Percentiles rank a stretch among this genome's conserved stretches.
Evolutionary conservation across 2,797 vertebrate species (phyloP).

Genomic region (Aplochiton taeniatus): DNA sequence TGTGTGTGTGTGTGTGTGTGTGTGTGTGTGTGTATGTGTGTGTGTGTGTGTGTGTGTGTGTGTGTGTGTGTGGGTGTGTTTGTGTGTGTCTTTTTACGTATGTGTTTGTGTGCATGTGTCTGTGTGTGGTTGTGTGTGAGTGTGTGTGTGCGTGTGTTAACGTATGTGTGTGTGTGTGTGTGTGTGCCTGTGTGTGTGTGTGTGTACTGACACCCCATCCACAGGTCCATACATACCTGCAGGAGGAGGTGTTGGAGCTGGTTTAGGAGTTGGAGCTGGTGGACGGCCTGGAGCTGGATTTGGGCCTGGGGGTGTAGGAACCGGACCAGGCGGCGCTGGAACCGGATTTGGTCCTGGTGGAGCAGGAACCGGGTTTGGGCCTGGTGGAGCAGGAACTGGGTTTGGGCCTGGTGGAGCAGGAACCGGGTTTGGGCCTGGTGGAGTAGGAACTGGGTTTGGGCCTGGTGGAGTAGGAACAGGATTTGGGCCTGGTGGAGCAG

Average conservation of each 20-base stretch:
- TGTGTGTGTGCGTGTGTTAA: neutral
- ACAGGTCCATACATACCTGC: slow-evolving; percentile 75
- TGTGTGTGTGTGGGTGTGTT: neutral
- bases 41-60: neutral
- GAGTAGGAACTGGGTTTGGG: slow-evolving; percentile 29
- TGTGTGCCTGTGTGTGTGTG: neutral
- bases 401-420: slow-evolving; percentile 19
- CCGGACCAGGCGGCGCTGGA: slow-evolving; percentile 50
- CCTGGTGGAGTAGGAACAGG: slow-evolving; percentile 49
- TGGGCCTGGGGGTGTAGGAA: slow-evolving; percentile 49
- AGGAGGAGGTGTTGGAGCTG: slow-evolving; percentile 49
- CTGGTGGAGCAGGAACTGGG: slow-evolving; percentile 15
- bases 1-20: neutral
- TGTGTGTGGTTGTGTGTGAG: neutral
- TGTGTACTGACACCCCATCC: slow-evolving; percentile 12
- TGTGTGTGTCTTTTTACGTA: neutral
- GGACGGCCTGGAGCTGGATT: slow-evolving; percentile 38
- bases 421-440: neutral
- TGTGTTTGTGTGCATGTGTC: neutral
- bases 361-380: slow-evolving; percentile 49
- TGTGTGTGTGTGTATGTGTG: neutral
- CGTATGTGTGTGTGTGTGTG: neutral
- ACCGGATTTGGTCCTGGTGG: slow-evolving; percentile 51
- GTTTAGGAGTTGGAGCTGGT: slow-evolving; percentile 41
- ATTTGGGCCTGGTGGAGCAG: slow-evolving; percentile 33